Conservation (phyloP, 2,888 invertebrate species). For the Abrostola triplasia region DNA sequence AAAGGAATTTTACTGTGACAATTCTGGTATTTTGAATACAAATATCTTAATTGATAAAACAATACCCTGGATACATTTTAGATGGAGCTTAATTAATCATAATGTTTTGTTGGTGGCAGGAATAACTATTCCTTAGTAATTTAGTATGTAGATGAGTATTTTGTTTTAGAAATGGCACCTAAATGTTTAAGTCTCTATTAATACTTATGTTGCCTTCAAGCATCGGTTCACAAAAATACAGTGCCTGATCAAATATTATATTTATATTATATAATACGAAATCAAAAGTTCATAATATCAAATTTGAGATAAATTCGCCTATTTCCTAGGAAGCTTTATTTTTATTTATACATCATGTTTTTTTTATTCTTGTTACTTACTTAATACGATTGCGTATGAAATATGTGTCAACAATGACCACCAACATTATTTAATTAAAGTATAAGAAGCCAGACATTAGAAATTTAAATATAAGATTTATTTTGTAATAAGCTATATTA, state of each 20-base stretch:
- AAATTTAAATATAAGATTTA: conserved; percentile 48
- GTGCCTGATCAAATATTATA: conserved; percentile 51
- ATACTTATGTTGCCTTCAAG: conserved; percentile 34
- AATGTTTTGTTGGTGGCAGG: conserved; percentile 26
- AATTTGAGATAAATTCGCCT: conserved; percentile 39
- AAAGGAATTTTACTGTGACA: background rate
- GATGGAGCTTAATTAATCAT: conserved; percentile 8
- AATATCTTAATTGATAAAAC: background rate
- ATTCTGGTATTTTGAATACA: background rate
- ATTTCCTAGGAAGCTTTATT: conserved; percentile 48
- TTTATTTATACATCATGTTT: conserved; percentile 52
- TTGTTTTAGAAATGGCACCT: conserved; percentile 51
- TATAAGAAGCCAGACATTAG: conserved; percentile 25
- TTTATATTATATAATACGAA: conserved; percentile 37
- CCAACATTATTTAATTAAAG: conserved; percentile 23
- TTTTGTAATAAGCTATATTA: conserved; percentile 62
- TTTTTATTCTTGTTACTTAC: conserved; percentile 61
- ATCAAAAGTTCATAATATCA: conserved; percentile 23
- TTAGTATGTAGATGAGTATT: conserved; percentile 41
- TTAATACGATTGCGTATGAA: conserved; percentile 56
- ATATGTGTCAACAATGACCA: conserved; percentile 36
- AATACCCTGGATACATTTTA: background rate
- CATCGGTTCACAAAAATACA: conserved; percentile 19
- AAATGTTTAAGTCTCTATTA: conserved; percentile 12
- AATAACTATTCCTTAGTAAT: conserved; percentile 31